A percentile compares a stretch with the other conserved stretches of the same genome.
Conservation (phyloP, 2,113 vertebrate species). For the Apodemus speciosus region DNA sequence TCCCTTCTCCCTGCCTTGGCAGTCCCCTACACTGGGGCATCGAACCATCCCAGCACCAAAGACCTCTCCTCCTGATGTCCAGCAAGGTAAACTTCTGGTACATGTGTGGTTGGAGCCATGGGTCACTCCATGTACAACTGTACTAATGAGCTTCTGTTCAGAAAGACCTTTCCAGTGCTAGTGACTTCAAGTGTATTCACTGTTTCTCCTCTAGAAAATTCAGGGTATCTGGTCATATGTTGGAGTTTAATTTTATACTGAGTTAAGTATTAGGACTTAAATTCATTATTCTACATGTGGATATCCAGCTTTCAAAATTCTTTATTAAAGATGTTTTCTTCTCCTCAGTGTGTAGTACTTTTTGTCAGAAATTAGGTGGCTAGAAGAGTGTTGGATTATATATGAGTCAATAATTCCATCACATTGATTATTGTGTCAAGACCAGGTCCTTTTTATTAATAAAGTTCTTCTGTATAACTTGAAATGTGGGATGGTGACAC, state of each 20-base stretch:
- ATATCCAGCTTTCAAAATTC: neutral
- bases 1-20: no score
- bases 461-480: neutral
- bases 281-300: neutral
- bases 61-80: no score
- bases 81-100: no score
- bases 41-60: no score
- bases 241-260: neutral
- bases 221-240: neutral
- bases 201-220: neutral
- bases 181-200: neutral
- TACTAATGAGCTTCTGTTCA: neutral
- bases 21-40: no score
- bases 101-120: no score
- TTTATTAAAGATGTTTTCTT: neutral
- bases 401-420: neutral
- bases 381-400: neutral
- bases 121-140: neutral
- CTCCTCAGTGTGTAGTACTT: neutral
- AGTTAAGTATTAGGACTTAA: neutral
- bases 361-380: neutral
- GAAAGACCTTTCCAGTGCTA: neutral
- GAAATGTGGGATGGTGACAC: neutral
- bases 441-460: neutral
- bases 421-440: neutral